Conservation (phyloP, 2,113 vertebrate genomes). For the Alethe castanea region DNA sequence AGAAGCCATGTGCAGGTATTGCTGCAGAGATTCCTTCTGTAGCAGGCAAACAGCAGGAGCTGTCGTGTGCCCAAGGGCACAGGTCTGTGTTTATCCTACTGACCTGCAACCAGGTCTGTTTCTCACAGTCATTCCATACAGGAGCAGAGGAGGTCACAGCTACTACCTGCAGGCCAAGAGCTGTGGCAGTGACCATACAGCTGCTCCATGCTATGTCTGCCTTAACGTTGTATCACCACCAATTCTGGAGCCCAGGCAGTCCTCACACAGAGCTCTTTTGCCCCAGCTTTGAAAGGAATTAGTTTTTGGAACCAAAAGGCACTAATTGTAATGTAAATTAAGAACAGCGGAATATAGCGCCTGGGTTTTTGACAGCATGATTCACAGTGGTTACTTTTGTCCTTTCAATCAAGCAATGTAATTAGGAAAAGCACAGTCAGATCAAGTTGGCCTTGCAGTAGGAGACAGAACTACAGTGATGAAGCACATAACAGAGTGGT, state of each 20-base stretch:
- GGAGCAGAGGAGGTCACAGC: neutral
- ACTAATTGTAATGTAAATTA: neutral
- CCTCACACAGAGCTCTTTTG: neutral
- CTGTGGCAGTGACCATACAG: neutral
- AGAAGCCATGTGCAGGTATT: neutral
- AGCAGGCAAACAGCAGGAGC: neutral
- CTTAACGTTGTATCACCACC: neutral
- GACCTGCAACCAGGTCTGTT: neutral
- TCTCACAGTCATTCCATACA: neutral
- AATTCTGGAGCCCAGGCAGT: neutral
- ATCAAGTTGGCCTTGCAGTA: neutral
- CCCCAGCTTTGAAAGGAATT: neutral
- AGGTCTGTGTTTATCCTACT: neutral
- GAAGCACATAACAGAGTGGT: neutral
- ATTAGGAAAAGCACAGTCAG: neutral
- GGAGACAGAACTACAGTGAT: neutral
- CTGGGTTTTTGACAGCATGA: slow-evolving; percentile 6
- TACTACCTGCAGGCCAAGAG: neutral
- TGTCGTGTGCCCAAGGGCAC: rapidly evolving
- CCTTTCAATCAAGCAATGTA: neutral
- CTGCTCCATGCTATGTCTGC: neutral
- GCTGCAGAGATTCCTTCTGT: neutral
- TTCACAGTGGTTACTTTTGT: slow-evolving; percentile 7
- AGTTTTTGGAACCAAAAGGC: neutral
- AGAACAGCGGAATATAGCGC: neutral